Evolutionary conservation across 1,140 invertebrate species (phyloP), one percentile per base, ranked within the genome.

Genomic region (Heliconius congener): DNA sequence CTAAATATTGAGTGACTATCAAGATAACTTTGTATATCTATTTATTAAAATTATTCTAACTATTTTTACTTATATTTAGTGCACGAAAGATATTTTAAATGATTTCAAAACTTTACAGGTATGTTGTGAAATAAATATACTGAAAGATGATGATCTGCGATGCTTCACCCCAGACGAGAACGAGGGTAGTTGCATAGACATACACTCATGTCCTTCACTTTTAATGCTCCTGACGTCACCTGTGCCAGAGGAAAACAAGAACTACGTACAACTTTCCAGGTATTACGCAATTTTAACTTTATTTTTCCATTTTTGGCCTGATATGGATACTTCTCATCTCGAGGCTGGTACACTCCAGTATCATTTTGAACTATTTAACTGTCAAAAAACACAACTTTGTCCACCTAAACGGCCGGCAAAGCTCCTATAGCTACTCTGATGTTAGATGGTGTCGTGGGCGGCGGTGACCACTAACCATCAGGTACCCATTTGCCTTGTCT

Each of bases 131-230:
- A n/a, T 19, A 34, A 6, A 16, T 1, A 1, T 46, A 19, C n/a
- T 71, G 0, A 37, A 3, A 18, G 16, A 34, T 18, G 74, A 76
- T 11, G 23, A 52, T 19, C 46, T 19, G 18, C n/a, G 79, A 19
- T 89, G 87, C 46, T 76, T 79, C 57, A 87, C 83, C 0, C 82
- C 82, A 34, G 82, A 86, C 13, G 86, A 81, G 1, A 77, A 79
- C 46, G 60, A 77, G 19, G 85, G 86, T 8, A 85, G 42, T 1
- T 87, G 86, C 72, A 52, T 84, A 11, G 77, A 74, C 19, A 50
- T 88, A 2, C 73, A 78, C 66, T 83, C 84, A 5, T 86, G 86
- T 50, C 82, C 84, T 3, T 46, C 78, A 3, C n/a, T 86, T 27
- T 76, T 70, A 1, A 76, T 76, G 0, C n/a, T 86, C 46, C 60